These are phyloP conservation scores for Ariolimax columbianus DNA, from an alignment of 2,888 invertebrate genomes.

Conservation along the genomic window DNA sequence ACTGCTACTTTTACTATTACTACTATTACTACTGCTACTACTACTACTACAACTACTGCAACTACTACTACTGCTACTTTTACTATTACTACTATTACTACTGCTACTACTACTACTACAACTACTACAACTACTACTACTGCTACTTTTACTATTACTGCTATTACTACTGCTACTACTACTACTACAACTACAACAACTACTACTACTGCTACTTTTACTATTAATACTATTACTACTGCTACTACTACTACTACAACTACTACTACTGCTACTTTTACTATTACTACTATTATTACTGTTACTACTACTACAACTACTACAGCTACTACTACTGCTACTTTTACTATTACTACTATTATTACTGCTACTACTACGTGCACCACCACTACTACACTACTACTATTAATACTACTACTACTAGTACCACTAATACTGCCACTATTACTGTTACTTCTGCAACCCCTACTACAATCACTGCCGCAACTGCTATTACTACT, in stretches of 20 bases:
- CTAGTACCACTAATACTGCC: conserved; percentile 43
- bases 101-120: conserved; percentile 32
- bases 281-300: conserved; percentile 50
- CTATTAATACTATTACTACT: not conserved
- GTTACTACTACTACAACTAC: conserved; percentile 50
- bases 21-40: conserved; percentile 30
- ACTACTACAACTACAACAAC: conserved; percentile 20
- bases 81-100: conserved; percentile 28
- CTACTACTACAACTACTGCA: not conserved
- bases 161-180: conserved; percentile 35
- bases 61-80: no score
- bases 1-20: conserved; percentile 42
- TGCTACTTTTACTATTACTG: conserved; percentile 20
- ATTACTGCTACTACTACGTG: no score
- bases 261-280: conserved; percentile 36
- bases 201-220: not conserved
- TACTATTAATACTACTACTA: no score
- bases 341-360: conserved; percentile 44
- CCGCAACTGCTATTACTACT: no score
- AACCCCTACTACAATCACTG: no score
- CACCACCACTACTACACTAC: no score
- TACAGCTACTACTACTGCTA: conserved; percentile 47
- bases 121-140: conserved; percentile 33
- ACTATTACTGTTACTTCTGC: conserved; percentile 37
- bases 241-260: conserved; percentile 13